phyloP scores from a whole-genome alignment of 2,797 vertebrate species.

The Oceanodroma leucorhoa region DNA sequence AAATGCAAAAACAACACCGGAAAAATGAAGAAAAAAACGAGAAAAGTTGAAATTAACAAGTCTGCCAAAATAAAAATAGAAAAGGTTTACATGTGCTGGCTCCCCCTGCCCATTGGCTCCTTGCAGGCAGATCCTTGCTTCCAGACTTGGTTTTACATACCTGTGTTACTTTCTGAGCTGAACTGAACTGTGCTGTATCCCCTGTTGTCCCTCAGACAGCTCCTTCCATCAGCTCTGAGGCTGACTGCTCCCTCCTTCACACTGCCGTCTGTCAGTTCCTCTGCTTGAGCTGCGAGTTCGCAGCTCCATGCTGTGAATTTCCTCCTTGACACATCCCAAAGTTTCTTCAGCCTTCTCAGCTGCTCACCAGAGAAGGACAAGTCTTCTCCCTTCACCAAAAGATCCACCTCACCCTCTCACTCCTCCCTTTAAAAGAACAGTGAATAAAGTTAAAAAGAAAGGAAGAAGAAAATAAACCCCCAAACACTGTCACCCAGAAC shows the following conservation, averaged over 20 bases:
- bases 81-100: not conserved
- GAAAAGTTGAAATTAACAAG: not conserved
- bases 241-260: not conserved
- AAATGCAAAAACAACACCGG: not conserved
- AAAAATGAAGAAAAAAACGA: accelerated
- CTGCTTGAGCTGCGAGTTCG: not conserved
- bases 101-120: not conserved
- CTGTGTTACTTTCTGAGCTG: not conserved
- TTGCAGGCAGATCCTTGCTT: not conserved
- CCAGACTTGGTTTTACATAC: not conserved
- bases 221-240: not conserved
- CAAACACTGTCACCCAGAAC: not conserved
- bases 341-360: not conserved
- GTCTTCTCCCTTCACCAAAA: not conserved
- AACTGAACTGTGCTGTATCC: not conserved
- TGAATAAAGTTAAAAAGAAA: not conserved
- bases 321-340: not conserved
- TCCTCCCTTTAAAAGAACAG: not conserved
- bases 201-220: not conserved
- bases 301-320: not conserved
- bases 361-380: not conserved
- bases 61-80: not conserved
- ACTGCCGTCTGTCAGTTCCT: accelerated
- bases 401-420: not conserved
- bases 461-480: not conserved